Base-by-base conservation (phyloP, 1,140 invertebrate species). In the Pogonus chalceus region DNA sequence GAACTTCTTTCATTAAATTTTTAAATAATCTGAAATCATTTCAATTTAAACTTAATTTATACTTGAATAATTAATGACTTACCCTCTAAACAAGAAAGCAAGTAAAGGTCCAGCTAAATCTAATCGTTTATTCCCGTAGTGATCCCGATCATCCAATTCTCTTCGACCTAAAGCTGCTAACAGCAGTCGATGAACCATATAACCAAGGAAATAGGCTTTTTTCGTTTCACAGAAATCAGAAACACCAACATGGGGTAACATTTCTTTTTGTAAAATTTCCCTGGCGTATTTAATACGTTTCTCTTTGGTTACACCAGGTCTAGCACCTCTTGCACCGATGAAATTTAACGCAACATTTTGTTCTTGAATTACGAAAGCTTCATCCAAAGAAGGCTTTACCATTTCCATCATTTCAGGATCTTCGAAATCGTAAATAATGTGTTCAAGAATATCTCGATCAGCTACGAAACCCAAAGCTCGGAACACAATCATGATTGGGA, bases 361-460 rank as follows among this genome's bases (percentile, higher is more conserved):
- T 71, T 99, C 96, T 76, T 98, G 95, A 65, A 99, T 96, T 0
- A 99, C 96, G 75, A 99, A 98, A 46, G 96, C 96, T 77, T 99
- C 96, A 75, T 99, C 96, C 43, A 99, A 73, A 0, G 94, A 98
- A 2, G 96, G 96, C 72, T 99, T 99, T 0, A 91, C 94, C 94
- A 99, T 98, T 80, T 99, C 96, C 94, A 98, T 98, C 94, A 99
- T 98, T 79, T 99, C 96, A 21, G 92, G 94, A 75, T 99, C 96
- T 72, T 98, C 91, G 76, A 98, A 98, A 64, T 98, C 96, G 71
- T 98, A 98, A 63, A 98, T 98, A 52, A 98, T 98, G 65, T 98
- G 96, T 68, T 98, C 96, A 4, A 99, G 74, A 64, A 99, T 99
- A 74, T 99, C 96, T 64, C 96, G 79, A 73, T 99, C 96, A 20